These are phyloP conservation scores for Tiliacea citrago DNA, from an alignment of 2,888 invertebrate genomes.

Conservation along the genomic window DNA sequence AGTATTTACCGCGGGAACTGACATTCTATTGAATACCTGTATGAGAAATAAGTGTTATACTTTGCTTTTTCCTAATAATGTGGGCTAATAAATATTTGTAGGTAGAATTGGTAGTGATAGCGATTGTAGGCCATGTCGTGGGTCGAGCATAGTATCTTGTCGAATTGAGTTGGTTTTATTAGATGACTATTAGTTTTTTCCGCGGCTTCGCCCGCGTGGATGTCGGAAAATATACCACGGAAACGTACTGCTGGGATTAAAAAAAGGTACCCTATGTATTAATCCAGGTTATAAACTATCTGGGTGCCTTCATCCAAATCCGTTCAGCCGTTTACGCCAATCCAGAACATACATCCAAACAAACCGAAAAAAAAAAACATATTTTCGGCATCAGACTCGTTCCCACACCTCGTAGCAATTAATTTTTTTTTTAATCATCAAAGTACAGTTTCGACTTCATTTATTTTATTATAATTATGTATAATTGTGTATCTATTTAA, in stretches of 20 bases:
- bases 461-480: background rate
- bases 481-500: too few relatives aligned
- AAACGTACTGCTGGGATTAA: background rate
- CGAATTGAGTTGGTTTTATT: background rate
- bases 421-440: background rate
- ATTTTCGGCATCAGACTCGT: background rate
- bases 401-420: background rate
- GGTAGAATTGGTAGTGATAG: conserved; percentile 1
- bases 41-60: conserved; percentile 57
- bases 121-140: background rate
- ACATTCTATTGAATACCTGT: conserved; percentile 59
- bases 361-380: background rate
- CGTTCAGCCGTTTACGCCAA: background rate
- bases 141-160: background rate
- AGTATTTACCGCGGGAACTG: conserved; percentile 60
- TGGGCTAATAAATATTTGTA: conserved; percentile 42
- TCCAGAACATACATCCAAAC: background rate
- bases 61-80: conserved; percentile 50
- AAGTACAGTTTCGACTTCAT: background rate
- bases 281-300: background rate
- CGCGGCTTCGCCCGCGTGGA: background rate
- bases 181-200: background rate
- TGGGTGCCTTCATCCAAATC: background rate
- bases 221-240: background rate
- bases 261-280: background rate